These are phyloP conservation scores for Mobula hypostoma DNA, from an alignment of 2,113 vertebrate genomes.

Conservation along the genomic window DNA sequence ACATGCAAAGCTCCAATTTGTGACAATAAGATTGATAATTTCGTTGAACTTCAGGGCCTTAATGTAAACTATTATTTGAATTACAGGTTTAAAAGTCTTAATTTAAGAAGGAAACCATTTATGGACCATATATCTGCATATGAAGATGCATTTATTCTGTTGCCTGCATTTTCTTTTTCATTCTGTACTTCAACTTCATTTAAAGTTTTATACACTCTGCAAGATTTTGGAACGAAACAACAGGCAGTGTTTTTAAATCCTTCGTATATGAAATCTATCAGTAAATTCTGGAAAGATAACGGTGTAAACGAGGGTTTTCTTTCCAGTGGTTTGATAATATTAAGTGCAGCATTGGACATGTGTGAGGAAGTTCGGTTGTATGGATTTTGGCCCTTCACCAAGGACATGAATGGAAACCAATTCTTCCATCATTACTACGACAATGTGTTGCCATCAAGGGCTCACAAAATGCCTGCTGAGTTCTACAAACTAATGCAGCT, in stretches of 20 bases:
- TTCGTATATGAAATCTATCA: slow-evolving; percentile 70
- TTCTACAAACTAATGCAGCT: slow-evolving; percentile 74
- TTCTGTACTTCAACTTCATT: slow-evolving; percentile 72
- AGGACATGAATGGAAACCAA: slow-evolving; percentile 54
- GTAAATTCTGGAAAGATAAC: slow-evolving; percentile 71
- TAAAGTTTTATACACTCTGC: slow-evolving; percentile 67
- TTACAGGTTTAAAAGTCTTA: slow-evolving; percentile 70
- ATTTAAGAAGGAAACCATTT: slow-evolving; percentile 65
- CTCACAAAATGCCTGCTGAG: slow-evolving; percentile 89
- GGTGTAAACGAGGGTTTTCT: slow-evolving; percentile 67
- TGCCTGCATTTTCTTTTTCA: slow-evolving; percentile 79
- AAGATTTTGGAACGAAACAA: slow-evolving; percentile 61
- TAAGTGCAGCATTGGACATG: slow-evolving; percentile 76
- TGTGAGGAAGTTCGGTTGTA: slow-evolving; percentile 79
- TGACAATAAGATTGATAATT: background rate
- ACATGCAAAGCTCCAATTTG: no score
- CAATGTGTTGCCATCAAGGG: slow-evolving; percentile 65
- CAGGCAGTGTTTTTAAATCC: slow-evolving; percentile 77
- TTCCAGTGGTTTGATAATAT: slow-evolving; percentile 81
- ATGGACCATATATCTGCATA: slow-evolving; percentile 66
- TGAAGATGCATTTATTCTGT: slow-evolving; percentile 65
- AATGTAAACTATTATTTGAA: slow-evolving; percentile 41
- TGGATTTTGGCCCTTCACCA: slow-evolving; percentile 90
- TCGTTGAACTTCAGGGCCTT: slow-evolving; percentile 43
- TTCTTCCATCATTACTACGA: slow-evolving; percentile 92